A percentile compares a stretch with the other conserved stretches of the same genome.
phyloP scores from a whole-genome alignment of 2,888 invertebrate species.

The Apamea crenata region DNA sequence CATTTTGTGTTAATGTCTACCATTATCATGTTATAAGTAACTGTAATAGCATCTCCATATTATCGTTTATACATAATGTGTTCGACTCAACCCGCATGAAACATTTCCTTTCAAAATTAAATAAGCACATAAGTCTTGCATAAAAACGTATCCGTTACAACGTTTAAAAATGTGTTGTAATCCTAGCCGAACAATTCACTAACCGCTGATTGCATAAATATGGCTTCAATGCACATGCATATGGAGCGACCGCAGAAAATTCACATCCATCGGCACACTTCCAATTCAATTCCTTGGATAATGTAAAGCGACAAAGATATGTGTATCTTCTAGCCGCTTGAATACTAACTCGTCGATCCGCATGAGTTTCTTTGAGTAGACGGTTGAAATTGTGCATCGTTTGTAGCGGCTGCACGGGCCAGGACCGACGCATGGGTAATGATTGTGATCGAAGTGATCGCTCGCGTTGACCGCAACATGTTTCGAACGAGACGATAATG shows the following conservation, averaged over 20 bases:
- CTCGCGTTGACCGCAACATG: constrained; percentile 86
- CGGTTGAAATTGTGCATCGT: constrained; percentile 76
- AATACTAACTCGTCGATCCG: constrained; percentile 72
- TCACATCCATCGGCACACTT: constrained; percentile 83
- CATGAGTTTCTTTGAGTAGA: constrained; percentile 70
- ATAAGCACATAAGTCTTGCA: constrained; percentile 38
- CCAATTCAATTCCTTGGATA: constrained; percentile 83
- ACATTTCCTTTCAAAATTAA: constrained; percentile 23
- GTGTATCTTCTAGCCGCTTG: constrained; percentile 79
- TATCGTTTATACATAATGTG: not conserved
- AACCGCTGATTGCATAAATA: constrained; percentile 86
- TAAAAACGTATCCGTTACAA: constrained; percentile 62
- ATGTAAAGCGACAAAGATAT: constrained; percentile 84
- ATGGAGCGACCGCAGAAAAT: constrained; percentile 84
- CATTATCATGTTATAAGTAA: not conserved
- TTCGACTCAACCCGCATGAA: not conserved
- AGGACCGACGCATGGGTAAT: constrained; percentile 80
- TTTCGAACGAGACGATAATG: constrained; percentile 88
- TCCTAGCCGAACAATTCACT: constrained; percentile 80
- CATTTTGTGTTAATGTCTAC: constrained; percentile 4
- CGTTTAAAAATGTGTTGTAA: constrained; percentile 78
- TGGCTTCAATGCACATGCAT: constrained; percentile 83
- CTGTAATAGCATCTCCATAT: not conserved
- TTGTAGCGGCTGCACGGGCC: constrained; percentile 78
- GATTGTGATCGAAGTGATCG: constrained; percentile 85